Conservation (phyloP, 2,888 invertebrate genomes). For the Zaprionus lineosus region DNA sequence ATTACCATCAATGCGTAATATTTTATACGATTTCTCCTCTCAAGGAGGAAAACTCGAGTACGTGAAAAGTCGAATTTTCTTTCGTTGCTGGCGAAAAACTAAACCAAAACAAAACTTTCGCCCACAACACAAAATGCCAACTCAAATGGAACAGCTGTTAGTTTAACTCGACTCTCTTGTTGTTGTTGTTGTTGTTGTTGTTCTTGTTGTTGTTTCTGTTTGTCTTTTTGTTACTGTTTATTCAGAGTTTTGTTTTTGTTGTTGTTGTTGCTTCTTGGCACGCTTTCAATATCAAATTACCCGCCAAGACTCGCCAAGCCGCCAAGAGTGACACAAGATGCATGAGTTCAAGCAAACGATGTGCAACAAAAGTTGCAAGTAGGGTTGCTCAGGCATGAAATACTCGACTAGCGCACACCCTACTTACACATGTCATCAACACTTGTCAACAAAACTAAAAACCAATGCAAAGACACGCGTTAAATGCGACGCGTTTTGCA, state of each 20-base stretch:
- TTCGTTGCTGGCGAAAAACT: conserved; percentile 41
- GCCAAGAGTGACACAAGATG: conserved; percentile 56
- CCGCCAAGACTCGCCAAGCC: conserved; percentile 50
- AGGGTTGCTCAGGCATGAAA: neutral
- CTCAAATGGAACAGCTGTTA: conserved; percentile 72
- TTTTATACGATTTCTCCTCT: conserved; percentile 63
- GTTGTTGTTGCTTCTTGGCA: conserved; percentile 47
- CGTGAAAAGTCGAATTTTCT: conserved; percentile 46
- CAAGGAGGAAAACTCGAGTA: conserved; percentile 22
- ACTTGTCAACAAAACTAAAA: too few relatives aligned
- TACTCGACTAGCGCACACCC: too few relatives aligned
- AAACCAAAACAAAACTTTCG: conserved; percentile 65
- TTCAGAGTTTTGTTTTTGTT: conserved; percentile 18
- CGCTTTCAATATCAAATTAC: conserved; percentile 76
- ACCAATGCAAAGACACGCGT: too few relatives aligned
- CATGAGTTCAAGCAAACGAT: conserved; percentile 37
- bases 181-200: conserved; percentile 16
- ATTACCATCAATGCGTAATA: conserved; percentile 52
- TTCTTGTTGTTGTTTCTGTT: conserved; percentile 20
- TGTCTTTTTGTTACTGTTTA: conserved; percentile 6
- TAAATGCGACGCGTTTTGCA: too few relatives aligned
- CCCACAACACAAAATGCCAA: conserved; percentile 67
- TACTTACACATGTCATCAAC: too few relatives aligned
- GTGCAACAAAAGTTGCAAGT: conserved; percentile 18
- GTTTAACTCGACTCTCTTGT: conserved; percentile 17